A percentile compares a stretch with the other conserved stretches of the same genome.
These are phyloP conservation scores for Drosophila demipolita DNA, from an alignment of 2,888 invertebrate species.

Conservation along the genomic window DNA sequence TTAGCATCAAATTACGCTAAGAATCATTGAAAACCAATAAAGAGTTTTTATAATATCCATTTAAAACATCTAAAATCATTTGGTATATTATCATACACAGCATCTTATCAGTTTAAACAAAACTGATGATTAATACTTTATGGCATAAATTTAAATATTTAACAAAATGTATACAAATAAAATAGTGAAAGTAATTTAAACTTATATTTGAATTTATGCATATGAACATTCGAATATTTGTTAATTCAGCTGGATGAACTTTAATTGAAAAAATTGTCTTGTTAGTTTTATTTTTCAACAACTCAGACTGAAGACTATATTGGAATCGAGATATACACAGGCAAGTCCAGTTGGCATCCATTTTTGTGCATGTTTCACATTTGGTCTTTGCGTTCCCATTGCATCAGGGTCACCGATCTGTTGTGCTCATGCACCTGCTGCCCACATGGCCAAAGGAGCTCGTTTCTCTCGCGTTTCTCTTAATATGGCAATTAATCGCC, in stretches of 20 bases:
- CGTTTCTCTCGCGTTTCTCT: constrained; percentile 16
- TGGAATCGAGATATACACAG: background rate
- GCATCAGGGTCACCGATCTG: constrained; percentile 33
- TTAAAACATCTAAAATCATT: background rate
- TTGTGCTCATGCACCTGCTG: constrained; percentile 13
- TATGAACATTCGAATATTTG: too few species aligned
- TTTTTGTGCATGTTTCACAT: background rate
- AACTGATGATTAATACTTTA: background rate
- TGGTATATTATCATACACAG: background rate
- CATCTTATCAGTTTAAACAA: background rate
- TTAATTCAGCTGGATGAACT: background rate
- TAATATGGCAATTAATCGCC: constrained; percentile 22
- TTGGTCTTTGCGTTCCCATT: background rate
- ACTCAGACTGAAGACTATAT: background rate
- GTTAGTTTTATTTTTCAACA: background rate
- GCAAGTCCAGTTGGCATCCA: background rate
- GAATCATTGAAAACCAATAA: background rate
- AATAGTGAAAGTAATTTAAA: background rate
- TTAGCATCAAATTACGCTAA: constrained; percentile 14
- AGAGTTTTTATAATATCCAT: background rate
- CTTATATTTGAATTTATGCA: background rate
- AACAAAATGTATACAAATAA: background rate
- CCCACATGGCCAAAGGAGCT: constrained; percentile 12
- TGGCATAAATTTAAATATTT: background rate
- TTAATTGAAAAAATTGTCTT: background rate